Evolutionary conservation across 2,113 vertebrate species (phyloP), one percentile per base, ranked within the genome.

Genomic region (Corydoras sp.): DNA sequence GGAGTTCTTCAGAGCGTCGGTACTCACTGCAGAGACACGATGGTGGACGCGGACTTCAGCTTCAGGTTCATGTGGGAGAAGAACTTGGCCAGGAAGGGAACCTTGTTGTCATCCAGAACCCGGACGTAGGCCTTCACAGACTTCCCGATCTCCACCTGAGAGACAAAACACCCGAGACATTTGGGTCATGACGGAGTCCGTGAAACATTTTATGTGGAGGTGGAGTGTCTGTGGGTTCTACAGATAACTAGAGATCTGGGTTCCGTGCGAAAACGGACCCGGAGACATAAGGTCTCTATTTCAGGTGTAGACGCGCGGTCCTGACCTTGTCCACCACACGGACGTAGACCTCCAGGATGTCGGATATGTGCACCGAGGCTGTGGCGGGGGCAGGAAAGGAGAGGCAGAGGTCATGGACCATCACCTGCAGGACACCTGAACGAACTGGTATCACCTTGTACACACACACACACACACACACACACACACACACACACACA

Each of bases 301-400:
- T 43, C n/a, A 10, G 56, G 29, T 31, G 51, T 32, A 5, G 13
- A 55, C 32, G 3, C 50, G 48, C 4, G 6, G 14, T 24, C 5
- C 92, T 70, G 69, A 97, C 97, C 97, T 99, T 98, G 87, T 99
- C 95, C 31, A 97, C 93, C 76, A 97, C 93, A 13, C 91, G 89
- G 51, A 98, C 85, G 11, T 92, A 93, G 56, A 98, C 84, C 55
- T 95, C 93, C 80, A 92, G 87, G 74, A 97, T 95, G 86, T 96
- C 92, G 0, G 94, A 95, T 2, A 99, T 86, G 2, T 89, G 82
- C 0, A 99, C 82, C 0, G 85, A 77, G 58, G 92, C 91, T 73
- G 83, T 90, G 9, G 94, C 93, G 0, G 95, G 92, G 2, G 88
- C 81, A 0, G 92, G 91, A 79, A 94, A 96, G 32, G 91, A 85